Conservation (phyloP, 2,113 vertebrate genomes). For the Melanostigma gelatinosum region DNA sequence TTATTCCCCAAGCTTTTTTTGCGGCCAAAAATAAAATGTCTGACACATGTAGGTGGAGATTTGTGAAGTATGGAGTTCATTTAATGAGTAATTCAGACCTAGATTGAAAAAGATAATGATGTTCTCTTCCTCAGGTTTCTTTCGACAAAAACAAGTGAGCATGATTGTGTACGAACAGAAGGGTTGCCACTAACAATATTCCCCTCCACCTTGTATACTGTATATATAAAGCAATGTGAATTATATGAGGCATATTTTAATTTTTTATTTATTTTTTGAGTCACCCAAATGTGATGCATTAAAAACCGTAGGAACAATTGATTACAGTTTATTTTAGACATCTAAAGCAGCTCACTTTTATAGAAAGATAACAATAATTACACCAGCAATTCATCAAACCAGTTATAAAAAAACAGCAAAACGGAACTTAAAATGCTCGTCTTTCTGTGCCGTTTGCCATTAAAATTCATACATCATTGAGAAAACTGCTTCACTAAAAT, state of each 20-base stretch:
- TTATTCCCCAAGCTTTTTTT: too few relatives aligned
- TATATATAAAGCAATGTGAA: not conserved
- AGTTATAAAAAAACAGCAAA: not conserved
- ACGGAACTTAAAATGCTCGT: not conserved
- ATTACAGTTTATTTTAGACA: not conserved
- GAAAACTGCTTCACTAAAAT: not conserved
- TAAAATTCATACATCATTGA: not conserved
- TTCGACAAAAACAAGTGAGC: not conserved
- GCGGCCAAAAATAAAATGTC: not conserved
- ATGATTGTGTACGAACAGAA: not conserved
- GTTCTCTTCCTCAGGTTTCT: not conserved
- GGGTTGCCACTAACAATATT: not conserved
- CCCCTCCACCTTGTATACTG: not conserved
- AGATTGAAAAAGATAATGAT: constrained; percentile 1
- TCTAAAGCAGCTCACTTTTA: not conserved
- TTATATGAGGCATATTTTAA: not conserved
- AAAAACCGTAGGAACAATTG: not conserved
- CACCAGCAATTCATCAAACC: not conserved
- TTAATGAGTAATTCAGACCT: not conserved
- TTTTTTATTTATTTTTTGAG: not conserved
- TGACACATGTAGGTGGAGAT: constrained; percentile 8
- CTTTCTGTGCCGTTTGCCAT: not conserved
- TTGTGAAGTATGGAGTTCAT: constrained; percentile 11
- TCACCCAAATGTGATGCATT: not conserved
- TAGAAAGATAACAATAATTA: not conserved